These are phyloP conservation scores for Acronicta aceris DNA, from an alignment of 2,888 invertebrate genomes.

Conservation along the genomic window DNA sequence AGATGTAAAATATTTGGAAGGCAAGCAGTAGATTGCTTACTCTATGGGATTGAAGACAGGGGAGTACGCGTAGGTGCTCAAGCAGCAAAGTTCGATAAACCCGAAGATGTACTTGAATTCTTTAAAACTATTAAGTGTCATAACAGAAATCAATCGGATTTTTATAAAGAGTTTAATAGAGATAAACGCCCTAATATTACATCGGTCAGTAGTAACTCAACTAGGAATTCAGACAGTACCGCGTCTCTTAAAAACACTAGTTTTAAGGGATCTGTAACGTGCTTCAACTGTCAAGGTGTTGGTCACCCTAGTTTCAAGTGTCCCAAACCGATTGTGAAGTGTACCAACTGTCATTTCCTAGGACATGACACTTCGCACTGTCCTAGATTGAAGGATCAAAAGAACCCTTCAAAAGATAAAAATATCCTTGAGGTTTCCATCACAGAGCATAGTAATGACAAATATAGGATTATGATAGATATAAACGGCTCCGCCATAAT, in stretches of 20 bases:
- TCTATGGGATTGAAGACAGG: constrained; percentile 5
- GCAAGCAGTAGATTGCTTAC: constrained; percentile 10
- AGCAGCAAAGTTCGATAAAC: constrained; percentile 4
- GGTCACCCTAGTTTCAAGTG: constrained; percentile 20
- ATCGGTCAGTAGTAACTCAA: too few relatives aligned
- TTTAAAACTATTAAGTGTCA: constrained; percentile 15
- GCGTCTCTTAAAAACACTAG: too few relatives aligned
- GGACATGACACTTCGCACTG: too few relatives aligned
- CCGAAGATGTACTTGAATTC: constrained; percentile 7
- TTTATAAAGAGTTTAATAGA: too few relatives aligned
- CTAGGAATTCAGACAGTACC: too few relatives aligned
- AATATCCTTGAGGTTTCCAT: background rate
- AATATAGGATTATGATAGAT: too few relatives aligned
- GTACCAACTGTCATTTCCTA: constrained; percentile 11
- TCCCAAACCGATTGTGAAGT: constrained; percentile 10
- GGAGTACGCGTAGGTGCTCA: constrained; percentile 7
- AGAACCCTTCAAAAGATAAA: constrained; percentile 4
- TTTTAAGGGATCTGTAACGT: too few relatives aligned
- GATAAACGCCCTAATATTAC: background rate
- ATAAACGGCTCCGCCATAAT: too few relatives aligned
- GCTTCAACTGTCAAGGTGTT: constrained; percentile 13
- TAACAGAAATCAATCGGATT: too few relatives aligned
- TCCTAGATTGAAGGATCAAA: too few relatives aligned
- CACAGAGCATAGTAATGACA: too few relatives aligned
- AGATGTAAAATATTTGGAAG: constrained; percentile 10